Conservation (phyloP, 2,113 vertebrate species). For the Muntiacus muntjak region DNA sequence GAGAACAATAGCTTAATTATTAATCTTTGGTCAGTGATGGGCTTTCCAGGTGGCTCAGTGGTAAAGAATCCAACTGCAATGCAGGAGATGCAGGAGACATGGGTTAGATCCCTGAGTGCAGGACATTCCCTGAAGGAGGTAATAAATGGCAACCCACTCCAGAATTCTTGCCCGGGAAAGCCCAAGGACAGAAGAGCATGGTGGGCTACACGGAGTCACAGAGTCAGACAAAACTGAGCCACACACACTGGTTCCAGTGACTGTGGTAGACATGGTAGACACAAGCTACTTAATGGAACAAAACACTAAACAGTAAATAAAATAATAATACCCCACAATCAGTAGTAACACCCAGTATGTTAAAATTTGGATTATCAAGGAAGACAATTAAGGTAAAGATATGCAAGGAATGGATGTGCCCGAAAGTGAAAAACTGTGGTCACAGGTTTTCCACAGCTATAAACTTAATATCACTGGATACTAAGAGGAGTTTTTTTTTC, state of each 20-base stretch:
- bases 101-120: background rate
- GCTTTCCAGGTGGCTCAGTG: background rate
- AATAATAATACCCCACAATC: background rate
- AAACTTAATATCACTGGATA: background rate
- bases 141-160: background rate
- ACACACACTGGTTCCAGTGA: background rate
- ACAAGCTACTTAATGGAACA: background rate
- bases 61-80: background rate
- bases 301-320: background rate
- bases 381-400: background rate
- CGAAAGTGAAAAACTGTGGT: background rate
- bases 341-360: background rate
- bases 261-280: background rate
- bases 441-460: background rate
- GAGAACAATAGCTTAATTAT: background rate
- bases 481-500: background rate
- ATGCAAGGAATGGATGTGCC: background rate
- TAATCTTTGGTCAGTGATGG: background rate
- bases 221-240: background rate
- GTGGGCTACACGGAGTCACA: background rate
- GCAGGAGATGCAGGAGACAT: background rate
- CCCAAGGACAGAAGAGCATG: background rate
- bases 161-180: background rate
- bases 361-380: background rate
- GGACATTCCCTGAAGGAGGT: background rate